Evolutionary conservation across 1,140 invertebrate genomes (phyloP).

Genomic region (Solen grandis): DNA sequence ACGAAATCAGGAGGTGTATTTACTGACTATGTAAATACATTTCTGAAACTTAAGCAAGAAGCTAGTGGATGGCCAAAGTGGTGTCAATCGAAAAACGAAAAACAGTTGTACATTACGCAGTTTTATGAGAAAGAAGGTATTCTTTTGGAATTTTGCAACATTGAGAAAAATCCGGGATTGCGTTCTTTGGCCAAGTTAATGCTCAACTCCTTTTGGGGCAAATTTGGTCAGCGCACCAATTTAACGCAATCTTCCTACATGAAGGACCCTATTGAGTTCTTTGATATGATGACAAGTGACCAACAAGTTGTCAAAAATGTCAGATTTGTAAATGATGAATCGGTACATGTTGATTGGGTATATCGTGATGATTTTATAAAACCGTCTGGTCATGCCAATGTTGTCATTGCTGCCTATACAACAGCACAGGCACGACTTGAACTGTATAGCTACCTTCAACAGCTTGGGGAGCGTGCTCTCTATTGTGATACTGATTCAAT

Average conservation of each 20-base stretch:
- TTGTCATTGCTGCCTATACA: conserved; percentile 75
- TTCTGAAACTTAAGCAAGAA: conserved; percentile 61
- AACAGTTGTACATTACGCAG: conserved; percentile 69
- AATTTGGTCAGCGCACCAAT: conserved; percentile 55
- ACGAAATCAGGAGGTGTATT: conserved; percentile 43
- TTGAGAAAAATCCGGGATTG: conserved; percentile 74
- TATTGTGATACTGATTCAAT: conserved; percentile 80
- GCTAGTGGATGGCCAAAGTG: conserved; percentile 51
- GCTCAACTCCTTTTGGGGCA: conserved; percentile 66
- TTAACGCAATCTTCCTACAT: conserved; percentile 67
- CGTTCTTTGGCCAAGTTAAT: conserved; percentile 56
- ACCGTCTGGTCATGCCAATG: conserved; percentile 64
- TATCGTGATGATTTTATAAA: background rate
- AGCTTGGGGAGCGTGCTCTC: conserved; percentile 67
- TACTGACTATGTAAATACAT: conserved; percentile 56
- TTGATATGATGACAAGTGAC: conserved; percentile 65
- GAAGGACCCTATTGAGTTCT: conserved; percentile 54
- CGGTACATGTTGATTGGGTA: conserved; percentile 11
- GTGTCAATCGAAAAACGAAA: conserved; percentile 41
- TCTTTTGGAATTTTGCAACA: conserved; percentile 70
- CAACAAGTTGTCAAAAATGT: conserved; percentile 21
- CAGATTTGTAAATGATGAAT: conserved; percentile 27
- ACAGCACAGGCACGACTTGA: conserved; percentile 79
- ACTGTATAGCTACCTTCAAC: conserved; percentile 75
- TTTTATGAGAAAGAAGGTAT: conserved; percentile 75